Evolutionary conservation across 2,797 vertebrate species (phyloP).

Genomic region (Cyprinodon diabolis): DNA sequence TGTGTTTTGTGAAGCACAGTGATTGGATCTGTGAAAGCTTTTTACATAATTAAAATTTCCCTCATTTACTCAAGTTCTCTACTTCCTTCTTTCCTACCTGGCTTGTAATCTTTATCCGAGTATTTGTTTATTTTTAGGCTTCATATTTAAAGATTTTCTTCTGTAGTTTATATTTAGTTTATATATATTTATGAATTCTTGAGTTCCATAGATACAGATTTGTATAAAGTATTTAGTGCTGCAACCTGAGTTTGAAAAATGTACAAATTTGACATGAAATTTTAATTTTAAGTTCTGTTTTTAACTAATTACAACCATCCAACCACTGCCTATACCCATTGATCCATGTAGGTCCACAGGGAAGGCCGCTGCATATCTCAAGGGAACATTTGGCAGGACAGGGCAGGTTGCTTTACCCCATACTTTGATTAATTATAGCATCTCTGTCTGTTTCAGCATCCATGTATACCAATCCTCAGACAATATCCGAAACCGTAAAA

Average conservation of each 20-base stretch:
- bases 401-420: neutral
- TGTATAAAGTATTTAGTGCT: neutral
- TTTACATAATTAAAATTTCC: too few species aligned
- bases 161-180: too few species aligned
- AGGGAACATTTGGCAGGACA: neutral
- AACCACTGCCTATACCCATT: neutral
- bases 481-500: slow-evolving; percentile 98
- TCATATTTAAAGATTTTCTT: too few species aligned
- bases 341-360: neutral
- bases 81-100: neutral
- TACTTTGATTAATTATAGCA: neutral
- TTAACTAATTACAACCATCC: neutral
- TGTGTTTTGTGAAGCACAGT: too few species aligned
- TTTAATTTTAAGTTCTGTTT: neutral
- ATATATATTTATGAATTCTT: neutral
- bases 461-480: slow-evolving; percentile 98
- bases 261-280: neutral
- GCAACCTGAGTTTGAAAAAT: neutral
- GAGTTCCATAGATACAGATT: neutral
- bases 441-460: slow-evolving; percentile 81
- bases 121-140: neutral
- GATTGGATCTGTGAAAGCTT: too few species aligned
- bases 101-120: neutral
- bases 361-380: neutral
- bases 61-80: too few species aligned